Percentiles rank a stretch among this genome's conserved stretches.
phyloP scores from a whole-genome alignment of 2,888 invertebrate species.

The Cheilosia variabilis region DNA sequence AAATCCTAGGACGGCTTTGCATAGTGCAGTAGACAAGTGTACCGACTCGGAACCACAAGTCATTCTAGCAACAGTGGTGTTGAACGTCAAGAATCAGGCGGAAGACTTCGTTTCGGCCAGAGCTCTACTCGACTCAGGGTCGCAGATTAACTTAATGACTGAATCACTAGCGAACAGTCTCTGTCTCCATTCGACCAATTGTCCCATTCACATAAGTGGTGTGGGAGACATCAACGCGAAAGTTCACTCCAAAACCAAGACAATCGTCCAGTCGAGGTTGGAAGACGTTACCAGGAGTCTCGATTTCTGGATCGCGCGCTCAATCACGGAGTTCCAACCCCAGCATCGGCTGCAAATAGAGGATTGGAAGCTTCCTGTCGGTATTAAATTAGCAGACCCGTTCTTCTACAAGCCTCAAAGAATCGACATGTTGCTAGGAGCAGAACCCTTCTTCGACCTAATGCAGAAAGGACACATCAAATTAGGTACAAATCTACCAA shows the following conservation, averaged over 20 bases:
- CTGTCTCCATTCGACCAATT: neutral
- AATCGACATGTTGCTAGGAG: neutral
- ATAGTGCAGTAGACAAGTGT: too few relatives aligned
- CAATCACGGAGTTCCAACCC: conserved; percentile 1
- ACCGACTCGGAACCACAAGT: too few relatives aligned
- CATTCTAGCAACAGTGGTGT: too few relatives aligned
- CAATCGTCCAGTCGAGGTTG: neutral
- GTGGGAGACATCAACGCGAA: conserved; percentile 1
- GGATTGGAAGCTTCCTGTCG: neutral
- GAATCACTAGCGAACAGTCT: neutral
- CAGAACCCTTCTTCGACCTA: neutral
- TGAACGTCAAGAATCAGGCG: too few relatives aligned
- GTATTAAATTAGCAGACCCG: neutral
- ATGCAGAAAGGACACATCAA: neutral
- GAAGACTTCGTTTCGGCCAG: too few relatives aligned
- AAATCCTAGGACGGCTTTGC: too few relatives aligned
- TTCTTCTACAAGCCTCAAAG: neutral
- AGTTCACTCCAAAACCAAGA: neutral
- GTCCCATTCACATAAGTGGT: conserved; percentile 2
- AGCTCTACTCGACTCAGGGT: too few relatives aligned
- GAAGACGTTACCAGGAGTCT: neutral
- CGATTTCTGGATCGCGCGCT: neutral
- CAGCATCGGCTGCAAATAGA: neutral
- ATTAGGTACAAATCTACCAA: neutral
- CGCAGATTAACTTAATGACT: neutral